phyloP scores from a whole-genome alignment of 2,797 vertebrate genomes.

The Emydoidea blandingii region DNA sequence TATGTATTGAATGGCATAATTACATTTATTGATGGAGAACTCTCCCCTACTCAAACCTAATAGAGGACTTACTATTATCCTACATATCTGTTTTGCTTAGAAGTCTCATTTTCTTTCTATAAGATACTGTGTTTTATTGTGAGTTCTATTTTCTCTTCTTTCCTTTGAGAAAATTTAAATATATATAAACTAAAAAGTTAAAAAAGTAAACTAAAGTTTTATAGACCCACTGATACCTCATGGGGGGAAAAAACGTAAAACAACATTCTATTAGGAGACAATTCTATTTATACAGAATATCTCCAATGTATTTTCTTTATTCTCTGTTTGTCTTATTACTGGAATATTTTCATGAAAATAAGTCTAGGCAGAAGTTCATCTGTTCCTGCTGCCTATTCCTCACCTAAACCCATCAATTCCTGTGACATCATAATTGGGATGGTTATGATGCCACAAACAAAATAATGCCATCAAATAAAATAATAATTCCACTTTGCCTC shows the following conservation, averaged over 20 bases:
- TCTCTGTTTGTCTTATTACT: slow-evolving; percentile 10
- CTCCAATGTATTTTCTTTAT: background rate
- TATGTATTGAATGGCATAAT: background rate
- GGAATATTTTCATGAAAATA: background rate
- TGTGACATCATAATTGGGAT: background rate
- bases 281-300: background rate
- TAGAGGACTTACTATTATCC: background rate
- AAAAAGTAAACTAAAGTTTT: background rate
- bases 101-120: background rate
- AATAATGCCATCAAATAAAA: background rate
- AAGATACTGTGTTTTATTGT: background rate
- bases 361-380: background rate
- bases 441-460: background rate
- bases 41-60: background rate
- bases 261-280: background rate
- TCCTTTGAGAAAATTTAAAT: slow-evolving; percentile 3
- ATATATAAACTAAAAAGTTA: background rate
- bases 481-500: background rate
- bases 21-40: background rate
- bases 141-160: background rate
- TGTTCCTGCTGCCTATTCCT: background rate
- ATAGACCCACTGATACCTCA: background rate
- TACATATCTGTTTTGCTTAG: background rate
- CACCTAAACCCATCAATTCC: background rate
- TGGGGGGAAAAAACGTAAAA: background rate